Conservation (phyloP, 2,113 vertebrate genomes). For the Anser cygnoides region DNA sequence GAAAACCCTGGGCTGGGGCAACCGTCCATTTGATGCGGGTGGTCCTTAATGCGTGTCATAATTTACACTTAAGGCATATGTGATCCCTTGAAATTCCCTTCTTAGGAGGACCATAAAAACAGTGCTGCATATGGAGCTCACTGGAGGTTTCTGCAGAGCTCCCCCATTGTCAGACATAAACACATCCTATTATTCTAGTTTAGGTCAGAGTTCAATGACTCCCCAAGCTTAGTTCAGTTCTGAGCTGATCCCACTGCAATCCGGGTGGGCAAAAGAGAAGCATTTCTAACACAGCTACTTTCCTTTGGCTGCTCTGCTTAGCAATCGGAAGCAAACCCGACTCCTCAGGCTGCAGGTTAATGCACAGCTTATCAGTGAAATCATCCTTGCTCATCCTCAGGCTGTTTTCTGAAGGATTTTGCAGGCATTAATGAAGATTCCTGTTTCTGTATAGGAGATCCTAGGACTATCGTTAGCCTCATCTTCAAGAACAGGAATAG, state of each 20-base stretch:
- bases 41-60: constrained; percentile 67
- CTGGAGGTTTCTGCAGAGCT: constrained; percentile 59
- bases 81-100: constrained; percentile 56
- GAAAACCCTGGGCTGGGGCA: constrained; percentile 34
- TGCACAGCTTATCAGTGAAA: background rate
- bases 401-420: constrained; percentile 34
- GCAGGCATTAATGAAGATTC: background rate
- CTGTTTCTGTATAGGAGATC: background rate
- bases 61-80: constrained; percentile 64
- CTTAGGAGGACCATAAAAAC: constrained; percentile 61
- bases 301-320: fast-evolving
- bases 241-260: constrained; percentile 34
- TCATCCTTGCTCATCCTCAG: background rate
- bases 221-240: constrained; percentile 55
- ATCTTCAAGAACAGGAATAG: background rate
- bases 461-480: background rate
- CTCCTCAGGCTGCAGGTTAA: background rate
- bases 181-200: constrained; percentile 64
- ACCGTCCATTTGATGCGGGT: constrained; percentile 54
- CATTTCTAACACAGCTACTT: background rate
- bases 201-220: constrained; percentile 63
- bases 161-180: constrained; percentile 60
- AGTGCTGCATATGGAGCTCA: constrained; percentile 28
- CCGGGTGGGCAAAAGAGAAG: constrained; percentile 41
- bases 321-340: background rate